Evolutionary conservation across 2,888 invertebrate species (phyloP), one percentile per base, ranked within the genome.

Genomic region (Alcis repandata): DNA sequence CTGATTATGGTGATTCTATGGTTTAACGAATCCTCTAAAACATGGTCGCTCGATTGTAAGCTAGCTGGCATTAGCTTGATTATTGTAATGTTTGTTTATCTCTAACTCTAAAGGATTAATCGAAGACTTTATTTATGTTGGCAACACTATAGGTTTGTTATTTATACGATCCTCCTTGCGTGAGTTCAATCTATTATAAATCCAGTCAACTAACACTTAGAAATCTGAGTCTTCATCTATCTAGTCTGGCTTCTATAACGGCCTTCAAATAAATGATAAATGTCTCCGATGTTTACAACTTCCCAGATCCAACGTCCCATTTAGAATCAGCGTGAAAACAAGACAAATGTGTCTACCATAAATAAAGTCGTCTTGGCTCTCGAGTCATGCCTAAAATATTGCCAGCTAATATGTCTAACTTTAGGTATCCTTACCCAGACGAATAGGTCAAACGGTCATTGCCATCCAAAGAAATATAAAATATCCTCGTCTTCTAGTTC

Each of bases 371-470:
- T 57, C 60, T 46, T 20, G 17, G 15, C 48, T 53, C 41, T 32
- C 53, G 61, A 53, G 19, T 43, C 53, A 66, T 41, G 32, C 15
- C 22, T 41, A 40, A 59, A 53, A 48, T 49, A 53, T 48, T 40
- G 20, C 20, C 7, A 17, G 54, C 56, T 15, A 62, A 52, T 33
- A 36, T 51, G 54, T 59, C 36, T 64, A 54, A 51, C 11, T 61
- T 65, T 71, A 62, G 56, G 63, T 63, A 66, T 68, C 54, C 49
- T 67, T 59, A 67, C 72, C 68, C 65, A 66, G 60, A 73, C 76
- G 71, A 71, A 73, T 54, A 67, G 69, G 78, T 74, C 75, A 79
- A 73, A 74, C 73, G 78, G 78, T 77, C 74, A 71, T 52, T 71
- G 68, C 75, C 49, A 57, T 69, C 59, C 68, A 70, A 75, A 68